Evolutionary conservation across 2,888 invertebrate genomes (phyloP).

Genomic region (Sphaerophoria rueppellii): DNA sequence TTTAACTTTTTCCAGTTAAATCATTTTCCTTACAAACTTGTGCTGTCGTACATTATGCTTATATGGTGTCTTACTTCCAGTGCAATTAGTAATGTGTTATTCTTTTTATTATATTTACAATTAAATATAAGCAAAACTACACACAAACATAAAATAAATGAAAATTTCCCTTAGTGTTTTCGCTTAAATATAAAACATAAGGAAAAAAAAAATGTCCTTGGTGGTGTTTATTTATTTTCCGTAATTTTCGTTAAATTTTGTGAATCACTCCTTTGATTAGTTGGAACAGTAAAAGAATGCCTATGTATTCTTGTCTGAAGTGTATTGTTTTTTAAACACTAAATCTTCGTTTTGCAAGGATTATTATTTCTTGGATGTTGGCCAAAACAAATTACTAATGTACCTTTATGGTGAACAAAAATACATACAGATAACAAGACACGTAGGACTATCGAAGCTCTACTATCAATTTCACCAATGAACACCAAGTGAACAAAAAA

Average conservation of each 20-base stretch:
- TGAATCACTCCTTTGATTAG: slow-evolving; percentile 53
- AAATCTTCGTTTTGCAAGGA: slow-evolving; percentile 23
- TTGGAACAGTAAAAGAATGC: slow-evolving; percentile 8
- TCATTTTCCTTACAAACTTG: slow-evolving; percentile 1
- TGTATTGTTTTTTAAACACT: slow-evolving; percentile 18
- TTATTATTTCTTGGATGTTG: slow-evolving; percentile 59
- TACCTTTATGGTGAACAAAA: slow-evolving; percentile 48
- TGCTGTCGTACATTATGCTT: background rate
- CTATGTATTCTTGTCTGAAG: slow-evolving; percentile 42
- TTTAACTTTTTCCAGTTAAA: background rate
- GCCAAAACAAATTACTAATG: slow-evolving; percentile 56
- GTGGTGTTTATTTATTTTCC: slow-evolving; percentile 32
- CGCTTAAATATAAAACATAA: slow-evolving; percentile 21
- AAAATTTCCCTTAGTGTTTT: slow-evolving; percentile 18
- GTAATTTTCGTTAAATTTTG: slow-evolving; percentile 39
- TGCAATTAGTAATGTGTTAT: slow-evolving; percentile 9
- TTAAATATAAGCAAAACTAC: background rate
- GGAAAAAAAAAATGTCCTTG: slow-evolving; percentile 57
- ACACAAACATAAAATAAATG: background rate
- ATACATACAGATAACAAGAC: background rate
- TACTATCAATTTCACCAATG: slow-evolving; percentile 42
- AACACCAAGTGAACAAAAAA: slow-evolving; percentile 19
- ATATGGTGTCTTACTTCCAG: background rate
- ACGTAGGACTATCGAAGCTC: slow-evolving; percentile 26
- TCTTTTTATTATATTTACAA: background rate